Evolutionary conservation across 2,888 invertebrate species (phyloP), one percentile per base, ranked within the genome.

Genomic region (Trichacis sp.): DNA sequence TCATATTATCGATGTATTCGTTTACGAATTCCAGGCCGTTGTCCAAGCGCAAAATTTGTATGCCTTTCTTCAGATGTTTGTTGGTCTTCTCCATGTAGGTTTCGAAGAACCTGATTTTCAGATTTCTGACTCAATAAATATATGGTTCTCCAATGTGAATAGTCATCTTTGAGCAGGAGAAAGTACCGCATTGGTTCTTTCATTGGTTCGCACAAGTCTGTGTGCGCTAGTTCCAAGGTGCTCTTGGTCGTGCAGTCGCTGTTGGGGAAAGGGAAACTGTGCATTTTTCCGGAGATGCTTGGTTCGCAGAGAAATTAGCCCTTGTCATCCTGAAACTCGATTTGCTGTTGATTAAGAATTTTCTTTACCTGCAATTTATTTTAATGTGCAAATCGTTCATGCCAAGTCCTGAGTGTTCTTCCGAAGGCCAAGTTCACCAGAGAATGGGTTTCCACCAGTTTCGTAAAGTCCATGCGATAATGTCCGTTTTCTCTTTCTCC

Each of bases 181-280:
- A 55, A 69, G 36, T 61, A 69, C 15, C 54, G 17, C 0, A 58
- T 14, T 14, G 50, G 33, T 1, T 51, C 50, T 17, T 65, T 57
- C 69, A 73, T 69, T 1, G 54, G 65, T 0, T 71, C 72, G 19
- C 72, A 69, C 1, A 71, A 24, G 12, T 73, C 71, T 1, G 63
- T 64, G 30, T 70, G 69, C 0, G 69, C 38, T 1, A 73, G 20
- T 12, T 72, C 68, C 1, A 67, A 68, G 1, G 42, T 24, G 45
- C 36, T 52, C 5, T n/a, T 48, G 8, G 65, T 19, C 20, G 58
- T 63, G 1, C 53, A 36, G 1, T 19, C 18, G 42, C 66, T 65
- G 6, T 24, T 57, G 6, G 55, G 38, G 38, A 71, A 69, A 6
- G 68, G 46, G 1, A 56, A n/a, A 5, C 54, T 30, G 9, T 64